Conservation (phyloP, 2,113 vertebrate genomes). For the Sphaerodactylus townsendi region DNA sequence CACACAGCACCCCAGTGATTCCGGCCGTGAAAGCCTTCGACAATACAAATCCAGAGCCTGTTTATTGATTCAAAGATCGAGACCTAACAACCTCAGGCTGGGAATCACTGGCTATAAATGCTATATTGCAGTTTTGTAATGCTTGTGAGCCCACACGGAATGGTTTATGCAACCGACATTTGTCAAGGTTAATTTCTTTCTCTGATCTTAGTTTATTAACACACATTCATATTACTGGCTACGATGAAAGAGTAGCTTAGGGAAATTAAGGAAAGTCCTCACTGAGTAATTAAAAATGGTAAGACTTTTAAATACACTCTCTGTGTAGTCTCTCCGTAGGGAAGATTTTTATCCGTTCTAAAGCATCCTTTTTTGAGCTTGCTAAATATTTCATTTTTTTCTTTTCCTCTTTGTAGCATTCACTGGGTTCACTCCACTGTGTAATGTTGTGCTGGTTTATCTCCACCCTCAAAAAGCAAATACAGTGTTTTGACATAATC, state of each 20-base stretch:
- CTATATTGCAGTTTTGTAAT: not conserved
- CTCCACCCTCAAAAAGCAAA: not conserved
- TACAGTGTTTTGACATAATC: no score
- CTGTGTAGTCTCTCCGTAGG: not conserved
- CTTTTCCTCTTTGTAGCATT: not conserved
- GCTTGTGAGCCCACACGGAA: conserved; percentile 10
- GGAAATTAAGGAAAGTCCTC: not conserved
- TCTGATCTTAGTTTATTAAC: conserved; percentile 52
- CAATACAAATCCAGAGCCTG: no score
- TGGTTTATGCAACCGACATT: conserved; percentile 17
- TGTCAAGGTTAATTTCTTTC: conserved; percentile 42
- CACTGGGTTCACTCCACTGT: not conserved
- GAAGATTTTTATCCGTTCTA: not conserved
- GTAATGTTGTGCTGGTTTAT: no score
- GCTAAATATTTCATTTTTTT: not conserved
- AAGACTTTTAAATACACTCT: not conserved
- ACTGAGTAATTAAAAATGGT: conserved; percentile 13
- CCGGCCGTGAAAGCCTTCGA: no score
- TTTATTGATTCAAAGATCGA: no score
- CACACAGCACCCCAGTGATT: no score
- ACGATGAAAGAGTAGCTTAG: conserved; percentile 9
- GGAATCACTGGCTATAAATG: not conserved
- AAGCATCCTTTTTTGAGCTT: not conserved
- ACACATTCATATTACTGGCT: conserved; percentile 21
- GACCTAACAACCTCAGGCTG: no score